Base-by-base conservation (phyloP, 2,113 vertebrate species). In the Electrona antarctica region DNA sequence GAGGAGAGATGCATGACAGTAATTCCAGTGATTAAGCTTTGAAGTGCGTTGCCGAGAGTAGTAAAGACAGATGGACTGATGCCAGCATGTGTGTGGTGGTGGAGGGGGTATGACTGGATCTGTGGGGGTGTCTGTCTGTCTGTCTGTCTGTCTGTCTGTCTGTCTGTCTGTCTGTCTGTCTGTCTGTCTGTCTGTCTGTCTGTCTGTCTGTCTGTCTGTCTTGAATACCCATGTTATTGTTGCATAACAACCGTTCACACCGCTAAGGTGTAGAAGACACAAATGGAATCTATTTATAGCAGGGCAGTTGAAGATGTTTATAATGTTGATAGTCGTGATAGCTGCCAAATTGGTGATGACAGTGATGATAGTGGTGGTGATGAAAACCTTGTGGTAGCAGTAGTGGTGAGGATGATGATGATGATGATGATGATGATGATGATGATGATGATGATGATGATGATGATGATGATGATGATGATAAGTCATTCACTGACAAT, bases 1-100 rank as follows among this genome's bases (percentile, higher is more conserved):
- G 55, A 76, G 6, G 59, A 46, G 63, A 45, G 67, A 61, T 71
- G 60, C 51, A 70, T 73, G 74, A 55, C 77, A 45, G 82, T 82
- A 85, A 88, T 88, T 86, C 79, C 79, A 71, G 73, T 60, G 74
- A 79, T 79, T 83, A 81, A 74, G 83, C 83, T 80, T 52, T 65
- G 56, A 77, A 84, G 66, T 67, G 70, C 74, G 76, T 28, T 79
- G 51, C 41, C 70, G 64, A 47, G 14, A 65, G 71, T 29, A 74
- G 73, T 33, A 72, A 50, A 50, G 47, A 7, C 67, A 78, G 74
- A 79, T 64, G 50, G 73, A n/a, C 8, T 66, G 72, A 60, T 55
- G 64, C 59, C 12, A 55, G 50, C 51, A 58, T 71, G 79, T 82
- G 74, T 56, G 21, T 60, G 33, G 51, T 47, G n/a, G 33, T 13